Conservation (phyloP, 2,113 vertebrate genomes). For the Mormyrus lacerda region DNA sequence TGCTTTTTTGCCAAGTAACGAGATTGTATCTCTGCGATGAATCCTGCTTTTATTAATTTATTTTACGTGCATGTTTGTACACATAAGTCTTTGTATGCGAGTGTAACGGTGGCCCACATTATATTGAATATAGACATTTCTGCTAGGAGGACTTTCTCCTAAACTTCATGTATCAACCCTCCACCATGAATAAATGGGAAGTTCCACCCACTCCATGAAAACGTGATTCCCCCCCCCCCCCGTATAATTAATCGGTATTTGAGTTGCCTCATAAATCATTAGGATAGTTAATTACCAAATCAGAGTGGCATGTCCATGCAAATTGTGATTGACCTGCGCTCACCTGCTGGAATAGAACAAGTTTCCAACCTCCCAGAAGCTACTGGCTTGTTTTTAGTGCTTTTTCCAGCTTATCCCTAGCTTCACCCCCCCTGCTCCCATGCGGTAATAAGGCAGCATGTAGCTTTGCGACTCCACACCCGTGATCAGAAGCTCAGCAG, state of each 20-base stretch:
- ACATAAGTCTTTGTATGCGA: too few relatives aligned
- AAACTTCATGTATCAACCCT: not conserved
- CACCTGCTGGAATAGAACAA: not conserved
- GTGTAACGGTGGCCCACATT: not conserved
- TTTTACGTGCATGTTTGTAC: not conserved
- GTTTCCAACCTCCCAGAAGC: not conserved
- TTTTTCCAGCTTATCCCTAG: not conserved
- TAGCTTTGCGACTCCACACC: not conserved
- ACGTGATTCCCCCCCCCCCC: not conserved
- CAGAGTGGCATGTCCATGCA: not conserved
- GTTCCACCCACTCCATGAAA: not conserved
- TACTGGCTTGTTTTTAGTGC: not conserved
- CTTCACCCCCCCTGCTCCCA: not conserved
- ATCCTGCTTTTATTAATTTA: not conserved
- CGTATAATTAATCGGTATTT: not conserved
- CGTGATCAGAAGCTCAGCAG: not conserved
- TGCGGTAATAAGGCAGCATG: not conserved
- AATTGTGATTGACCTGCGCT: not conserved
- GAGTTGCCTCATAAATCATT: slow-evolving; percentile 14
- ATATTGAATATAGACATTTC: not conserved
- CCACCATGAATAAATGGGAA: not conserved
- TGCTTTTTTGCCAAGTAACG: not conserved
- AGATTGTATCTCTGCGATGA: not conserved
- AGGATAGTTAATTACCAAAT: not conserved
- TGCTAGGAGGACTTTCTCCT: not conserved